Base-by-base conservation (phyloP, 2,888 invertebrate genomes). In the Papilio demoleus region DNA sequence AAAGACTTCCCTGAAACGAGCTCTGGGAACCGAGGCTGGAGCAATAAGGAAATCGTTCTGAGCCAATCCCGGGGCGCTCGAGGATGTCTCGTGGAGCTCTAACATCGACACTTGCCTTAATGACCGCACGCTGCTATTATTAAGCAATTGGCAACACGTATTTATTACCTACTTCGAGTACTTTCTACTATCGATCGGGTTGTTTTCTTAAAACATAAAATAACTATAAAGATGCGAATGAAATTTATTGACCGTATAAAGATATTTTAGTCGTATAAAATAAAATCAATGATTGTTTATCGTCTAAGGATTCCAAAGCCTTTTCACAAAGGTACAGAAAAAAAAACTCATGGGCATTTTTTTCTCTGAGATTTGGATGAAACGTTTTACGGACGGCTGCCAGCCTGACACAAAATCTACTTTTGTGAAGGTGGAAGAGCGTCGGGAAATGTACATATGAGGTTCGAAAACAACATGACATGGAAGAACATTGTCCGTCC, bases 11-110 rank as follows among this genome's bases (percentile, higher is more conserved):
- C 72, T 73, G 73, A 78, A 78, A 80, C 79, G 79, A 79, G 77
- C 84, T 86, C 87, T 87, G 88, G 83, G 89, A 90, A 90, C 80
- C 76, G 76, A 87, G 85, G 85, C 84, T 73, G 75, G 74, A 72
- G 79, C 85, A 90, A 90, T 90, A 86, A 90, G 91, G 90, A 90
- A 90, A 90, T 86, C 79, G 86, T 85, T 74, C 64, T 67, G 67
- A 47, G 60, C 68, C 68, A 59, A 67, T 82, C 79, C 79, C 71
- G 84, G 75, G 76, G 81, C 74, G 85, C 85, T 88, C 87, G 88
- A 89, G 89, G 87, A 89, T 77, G 76, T 73, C 83, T 80, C 88
- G 90, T 90, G 89, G 27, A 56, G 67, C 47, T 45, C 56, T 70
- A 69, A 53, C 66, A 62, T 70, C 47, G 65, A 70, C 75, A 71